phyloP scores from a whole-genome alignment of 1,140 invertebrate species.

The Caenorhabditis elegans region DNA sequence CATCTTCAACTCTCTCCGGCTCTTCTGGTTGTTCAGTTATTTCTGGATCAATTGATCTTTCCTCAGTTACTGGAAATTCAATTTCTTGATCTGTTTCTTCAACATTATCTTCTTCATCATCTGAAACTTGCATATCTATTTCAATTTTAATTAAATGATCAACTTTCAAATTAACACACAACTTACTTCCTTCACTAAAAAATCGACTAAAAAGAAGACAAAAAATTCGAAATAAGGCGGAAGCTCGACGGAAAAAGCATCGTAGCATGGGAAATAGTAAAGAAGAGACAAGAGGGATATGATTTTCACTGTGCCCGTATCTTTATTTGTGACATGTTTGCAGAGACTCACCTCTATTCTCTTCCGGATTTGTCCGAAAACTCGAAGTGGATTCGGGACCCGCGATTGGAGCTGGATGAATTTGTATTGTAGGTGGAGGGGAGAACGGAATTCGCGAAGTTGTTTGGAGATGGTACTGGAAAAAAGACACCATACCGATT shows the following conservation, averaged over 20 bases:
- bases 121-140: neutral
- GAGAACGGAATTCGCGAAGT: neutral
- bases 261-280: neutral
- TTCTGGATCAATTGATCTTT: neutral
- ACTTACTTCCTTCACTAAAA: neutral
- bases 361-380: constrained; percentile 24
- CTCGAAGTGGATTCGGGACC: constrained; percentile 27
- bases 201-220: neutral
- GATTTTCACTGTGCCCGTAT: neutral
- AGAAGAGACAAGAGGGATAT: neutral
- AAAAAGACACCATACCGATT: neutral
- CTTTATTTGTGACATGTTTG: constrained; percentile 24
- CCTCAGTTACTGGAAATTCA: neutral
- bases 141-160: neutral
- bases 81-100: constrained; percentile 10
- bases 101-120: constrained; percentile 4
- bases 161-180: neutral
- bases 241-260: neutral
- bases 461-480: neutral
- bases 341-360: constrained; percentile 6
- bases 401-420: constrained; percentile 10
- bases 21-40: neutral
- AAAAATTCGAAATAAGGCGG: neutral
- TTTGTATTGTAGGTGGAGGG: neutral
- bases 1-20: neutral